phyloP scores from a whole-genome alignment of 2,797 vertebrate species.

The Argentina silus region DNA sequence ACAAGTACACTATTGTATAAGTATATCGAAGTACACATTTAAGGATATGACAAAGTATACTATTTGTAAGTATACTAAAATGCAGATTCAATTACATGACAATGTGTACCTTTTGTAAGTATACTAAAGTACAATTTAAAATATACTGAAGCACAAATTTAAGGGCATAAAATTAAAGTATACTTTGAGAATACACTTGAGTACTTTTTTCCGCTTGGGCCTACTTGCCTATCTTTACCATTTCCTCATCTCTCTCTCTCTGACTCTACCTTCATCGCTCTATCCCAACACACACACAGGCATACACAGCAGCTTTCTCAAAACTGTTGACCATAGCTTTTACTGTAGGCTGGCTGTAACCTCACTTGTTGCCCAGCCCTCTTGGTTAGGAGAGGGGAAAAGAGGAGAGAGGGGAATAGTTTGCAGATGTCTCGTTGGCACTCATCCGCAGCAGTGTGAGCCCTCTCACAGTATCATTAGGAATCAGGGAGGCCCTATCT shows the following conservation, averaged over 20 bases:
- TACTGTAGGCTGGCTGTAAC: neutral
- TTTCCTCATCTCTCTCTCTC: conserved; percentile 10
- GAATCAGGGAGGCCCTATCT: conserved; percentile 13
- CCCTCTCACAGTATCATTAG: conserved; percentile 23
- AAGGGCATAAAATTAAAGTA: no score
- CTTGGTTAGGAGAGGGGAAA: neutral
- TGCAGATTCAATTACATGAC: no score
- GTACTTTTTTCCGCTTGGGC: conserved; percentile 19
- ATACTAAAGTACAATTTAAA: no score
- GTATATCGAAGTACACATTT: no score
- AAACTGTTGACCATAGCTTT: neutral
- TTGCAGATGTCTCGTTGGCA: conserved; percentile 41
- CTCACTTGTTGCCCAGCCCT: neutral
- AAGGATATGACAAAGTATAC: no score
- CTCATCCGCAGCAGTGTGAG: conserved; percentile 15
- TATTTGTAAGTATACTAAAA: no score
- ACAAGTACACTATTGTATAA: no score
- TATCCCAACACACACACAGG: neutral
- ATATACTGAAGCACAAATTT: no score
- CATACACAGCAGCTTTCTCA: neutral
- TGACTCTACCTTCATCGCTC: conserved; percentile 16
- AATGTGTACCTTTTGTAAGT: no score
- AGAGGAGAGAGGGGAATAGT: conserved; percentile 21
- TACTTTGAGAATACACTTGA: no score
- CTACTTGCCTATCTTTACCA: conserved; percentile 29